These are phyloP conservation scores for Cyrtorhinus lividipennis DNA, from an alignment of 1,140 invertebrate genomes.

Conservation along the genomic window DNA sequence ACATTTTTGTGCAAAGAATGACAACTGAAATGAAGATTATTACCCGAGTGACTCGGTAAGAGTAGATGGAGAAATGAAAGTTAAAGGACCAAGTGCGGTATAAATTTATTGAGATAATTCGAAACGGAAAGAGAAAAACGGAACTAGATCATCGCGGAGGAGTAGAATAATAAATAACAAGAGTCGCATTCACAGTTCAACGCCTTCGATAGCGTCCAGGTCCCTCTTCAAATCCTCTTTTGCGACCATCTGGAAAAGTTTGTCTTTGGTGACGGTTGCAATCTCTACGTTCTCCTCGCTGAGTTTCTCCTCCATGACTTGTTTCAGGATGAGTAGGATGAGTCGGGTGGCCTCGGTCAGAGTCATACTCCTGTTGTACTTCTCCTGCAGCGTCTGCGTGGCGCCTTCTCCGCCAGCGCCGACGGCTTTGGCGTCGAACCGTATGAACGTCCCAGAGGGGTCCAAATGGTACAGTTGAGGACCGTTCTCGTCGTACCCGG, in stretches of 20 bases:
- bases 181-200: not conserved
- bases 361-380: constrained; percentile 82
- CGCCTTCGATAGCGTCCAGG: constrained; percentile 8
- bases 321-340: constrained; percentile 89
- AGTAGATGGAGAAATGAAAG: no score
- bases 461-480: constrained; percentile 94
- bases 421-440: constrained; percentile 97
- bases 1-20: no score
- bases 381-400: constrained; percentile 87
- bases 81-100: no score
- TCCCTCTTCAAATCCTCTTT: constrained; percentile 79
- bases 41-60: no score
- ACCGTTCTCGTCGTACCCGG: constrained; percentile 70
- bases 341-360: constrained; percentile 88
- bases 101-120: no score
- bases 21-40: no score
- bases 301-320: constrained; percentile 99
- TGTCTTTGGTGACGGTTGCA: constrained; percentile 75
- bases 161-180: no score
- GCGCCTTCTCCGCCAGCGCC: constrained; percentile 98
- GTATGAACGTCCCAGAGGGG: constrained; percentile 92
- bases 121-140: no score
- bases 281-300: constrained; percentile 97
- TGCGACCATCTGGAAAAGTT: constrained; percentile 77
- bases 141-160: no score